These are phyloP conservation scores for Halcyon smyrnensis DNA, from an alignment of 2,797 vertebrate species.

Conservation along the genomic window DNA sequence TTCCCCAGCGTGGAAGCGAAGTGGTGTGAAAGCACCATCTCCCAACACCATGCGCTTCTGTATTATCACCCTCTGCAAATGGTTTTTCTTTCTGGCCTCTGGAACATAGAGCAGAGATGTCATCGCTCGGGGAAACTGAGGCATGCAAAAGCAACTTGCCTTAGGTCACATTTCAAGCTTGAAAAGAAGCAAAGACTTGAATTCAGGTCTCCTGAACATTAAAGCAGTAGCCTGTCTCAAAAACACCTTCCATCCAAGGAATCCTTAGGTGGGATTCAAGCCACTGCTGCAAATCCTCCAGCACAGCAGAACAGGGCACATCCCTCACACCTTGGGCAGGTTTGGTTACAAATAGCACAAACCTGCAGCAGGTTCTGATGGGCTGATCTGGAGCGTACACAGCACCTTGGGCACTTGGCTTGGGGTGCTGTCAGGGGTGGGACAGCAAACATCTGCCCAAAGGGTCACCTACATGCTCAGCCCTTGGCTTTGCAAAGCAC, in stretches of 20 bases:
- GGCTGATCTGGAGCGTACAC: neutral
- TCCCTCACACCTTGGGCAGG: neutral
- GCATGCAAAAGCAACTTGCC: fast-evolving
- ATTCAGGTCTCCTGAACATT: neutral
- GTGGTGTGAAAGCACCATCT: neutral
- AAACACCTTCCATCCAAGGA: neutral
- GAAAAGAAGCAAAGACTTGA: neutral
- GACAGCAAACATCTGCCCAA: neutral
- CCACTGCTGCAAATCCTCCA: neutral
- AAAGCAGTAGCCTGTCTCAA: neutral
- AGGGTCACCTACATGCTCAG: fast-evolving
- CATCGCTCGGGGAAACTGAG: neutral
- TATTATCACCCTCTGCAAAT: neutral
- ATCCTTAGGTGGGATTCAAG: neutral
- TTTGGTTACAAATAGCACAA: neutral
- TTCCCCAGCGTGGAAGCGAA: fast-evolving
- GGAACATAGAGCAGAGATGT: neutral
- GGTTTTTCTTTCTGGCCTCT: neutral
- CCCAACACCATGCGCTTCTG: fast-evolving
- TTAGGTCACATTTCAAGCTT: neutral
- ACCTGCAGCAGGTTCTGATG: neutral
- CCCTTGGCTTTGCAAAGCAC: neutral
- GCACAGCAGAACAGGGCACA: neutral
- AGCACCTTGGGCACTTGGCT: neutral
- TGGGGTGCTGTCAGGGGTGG: neutral